Conservation (phyloP, 2,888 invertebrate genomes). For the Netelia virgata region DNA sequence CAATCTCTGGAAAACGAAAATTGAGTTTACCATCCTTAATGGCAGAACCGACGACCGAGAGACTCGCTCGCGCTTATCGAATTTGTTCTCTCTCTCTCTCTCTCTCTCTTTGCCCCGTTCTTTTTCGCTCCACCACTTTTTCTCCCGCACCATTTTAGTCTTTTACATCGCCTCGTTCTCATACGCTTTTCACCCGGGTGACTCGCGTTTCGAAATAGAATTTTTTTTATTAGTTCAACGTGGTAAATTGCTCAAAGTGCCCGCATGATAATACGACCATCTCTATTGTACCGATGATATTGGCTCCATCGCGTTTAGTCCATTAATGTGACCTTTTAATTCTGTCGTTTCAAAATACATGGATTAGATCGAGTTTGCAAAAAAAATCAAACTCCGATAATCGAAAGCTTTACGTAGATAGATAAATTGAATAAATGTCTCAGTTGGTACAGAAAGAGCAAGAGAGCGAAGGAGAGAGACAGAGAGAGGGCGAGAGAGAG, state of each 20-base stretch:
- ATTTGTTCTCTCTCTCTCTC: slow-evolving; percentile 40
- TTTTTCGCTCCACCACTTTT: slow-evolving; percentile 5
- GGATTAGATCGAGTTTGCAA: background rate
- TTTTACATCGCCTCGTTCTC: slow-evolving; percentile 12
- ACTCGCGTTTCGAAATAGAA: slow-evolving; percentile 9
- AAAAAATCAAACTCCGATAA: background rate
- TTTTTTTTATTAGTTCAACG: slow-evolving; percentile 16
- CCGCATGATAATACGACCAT: slow-evolving; percentile 32
- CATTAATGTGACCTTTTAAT: background rate
- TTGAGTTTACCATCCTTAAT: slow-evolving; percentile 59
- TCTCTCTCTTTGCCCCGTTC: background rate
- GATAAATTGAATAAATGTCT: slow-evolving; percentile 28
- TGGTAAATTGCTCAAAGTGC: slow-evolving; percentile 56
- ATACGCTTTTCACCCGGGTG: background rate
- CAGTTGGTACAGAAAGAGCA: background rate
- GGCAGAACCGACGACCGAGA: slow-evolving; percentile 55
- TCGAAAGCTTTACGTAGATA: background rate
- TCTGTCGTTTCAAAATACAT: background rate
- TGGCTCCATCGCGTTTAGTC: background rate
- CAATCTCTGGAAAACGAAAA: slow-evolving; percentile 47
- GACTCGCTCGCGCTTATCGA: slow-evolving; percentile 51
- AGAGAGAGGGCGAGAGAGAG: background rate
- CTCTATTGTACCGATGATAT: background rate
- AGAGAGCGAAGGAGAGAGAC: background rate
- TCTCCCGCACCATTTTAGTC: slow-evolving; percentile 26